These are phyloP conservation scores for Diogma glabrata DNA, from an alignment of 2,888 invertebrate genomes.

Conservation along the genomic window DNA sequence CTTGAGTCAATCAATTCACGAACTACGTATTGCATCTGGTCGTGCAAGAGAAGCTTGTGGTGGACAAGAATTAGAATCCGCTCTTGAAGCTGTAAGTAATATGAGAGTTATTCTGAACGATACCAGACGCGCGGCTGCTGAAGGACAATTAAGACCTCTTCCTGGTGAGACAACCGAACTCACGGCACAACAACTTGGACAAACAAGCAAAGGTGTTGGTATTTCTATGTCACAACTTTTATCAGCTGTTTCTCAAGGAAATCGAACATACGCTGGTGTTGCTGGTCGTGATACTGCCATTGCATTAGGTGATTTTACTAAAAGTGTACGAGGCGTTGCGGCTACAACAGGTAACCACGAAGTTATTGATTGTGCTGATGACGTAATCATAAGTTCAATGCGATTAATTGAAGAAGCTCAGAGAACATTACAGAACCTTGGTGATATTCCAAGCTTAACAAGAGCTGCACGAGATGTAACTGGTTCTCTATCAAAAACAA, in stretches of 20 bases:
- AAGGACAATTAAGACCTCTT: conserved; percentile 61
- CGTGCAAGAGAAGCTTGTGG: conserved; percentile 68
- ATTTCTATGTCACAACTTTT: conserved; percentile 75
- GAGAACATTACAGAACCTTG: conserved; percentile 35
- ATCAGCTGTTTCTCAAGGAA: conserved; percentile 72
- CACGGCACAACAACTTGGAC: conserved; percentile 39
- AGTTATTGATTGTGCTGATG: conserved; percentile 59
- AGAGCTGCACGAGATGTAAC: conserved; percentile 63
- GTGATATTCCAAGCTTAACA: conserved; percentile 41
- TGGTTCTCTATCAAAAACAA: conserved; percentile 47
- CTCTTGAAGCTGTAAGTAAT: conserved; percentile 67
- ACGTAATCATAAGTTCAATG: conserved; percentile 67
- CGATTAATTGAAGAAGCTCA: conserved; percentile 73
- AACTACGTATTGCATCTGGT: conserved; percentile 46
- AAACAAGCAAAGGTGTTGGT: conserved; percentile 59
- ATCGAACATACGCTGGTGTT: conserved; percentile 66
- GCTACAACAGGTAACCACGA: conserved; percentile 52
- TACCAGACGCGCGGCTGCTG: conserved; percentile 61
- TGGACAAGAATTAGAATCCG: conserved; percentile 74
- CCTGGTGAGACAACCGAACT: conserved; percentile 68
- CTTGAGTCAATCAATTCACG: conserved; percentile 34
- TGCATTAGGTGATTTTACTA: conserved; percentile 59
- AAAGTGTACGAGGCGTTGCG: conserved; percentile 66
- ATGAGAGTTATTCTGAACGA: conserved; percentile 74
- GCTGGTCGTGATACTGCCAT: conserved; percentile 73